Evolutionary conservation across 2,888 invertebrate genomes (phyloP).

Genomic region (Cheiracanthium punctorium): DNA sequence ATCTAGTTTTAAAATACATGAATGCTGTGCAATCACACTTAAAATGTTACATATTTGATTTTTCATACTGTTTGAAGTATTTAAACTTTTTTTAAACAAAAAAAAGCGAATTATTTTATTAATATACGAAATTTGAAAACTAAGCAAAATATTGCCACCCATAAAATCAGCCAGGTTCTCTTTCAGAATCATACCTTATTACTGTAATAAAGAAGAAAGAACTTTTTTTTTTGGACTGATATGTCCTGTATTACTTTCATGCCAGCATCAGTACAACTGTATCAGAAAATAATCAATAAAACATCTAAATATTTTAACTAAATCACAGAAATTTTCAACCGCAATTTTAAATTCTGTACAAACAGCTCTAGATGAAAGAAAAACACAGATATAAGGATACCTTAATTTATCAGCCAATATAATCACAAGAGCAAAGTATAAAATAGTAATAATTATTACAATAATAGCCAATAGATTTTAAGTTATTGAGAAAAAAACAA

Average conservation of each 20-base stretch:
- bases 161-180: too few species aligned
- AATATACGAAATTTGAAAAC: too few species aligned
- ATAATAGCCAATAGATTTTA: background rate
- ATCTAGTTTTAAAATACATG: too few species aligned
- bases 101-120: too few species aligned
- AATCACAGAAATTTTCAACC: constrained; percentile 26
- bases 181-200: background rate
- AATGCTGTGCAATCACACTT: too few species aligned
- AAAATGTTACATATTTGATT: too few species aligned
- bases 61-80: too few species aligned
- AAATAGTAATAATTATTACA: background rate
- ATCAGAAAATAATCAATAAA: background rate
- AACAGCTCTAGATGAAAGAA: background rate
- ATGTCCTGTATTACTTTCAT: background rate
- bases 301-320: background rate
- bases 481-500: background rate
- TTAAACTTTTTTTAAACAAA: too few species aligned
- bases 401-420: background rate
- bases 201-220: background rate
- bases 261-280: background rate
- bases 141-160: too few species aligned
- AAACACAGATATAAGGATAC: background rate
- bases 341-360: background rate
- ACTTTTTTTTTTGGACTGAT: background rate
- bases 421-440: constrained; percentile 8